phyloP scores from a whole-genome alignment of 1,140 invertebrate species.

The Drosophila ironensis region DNA sequence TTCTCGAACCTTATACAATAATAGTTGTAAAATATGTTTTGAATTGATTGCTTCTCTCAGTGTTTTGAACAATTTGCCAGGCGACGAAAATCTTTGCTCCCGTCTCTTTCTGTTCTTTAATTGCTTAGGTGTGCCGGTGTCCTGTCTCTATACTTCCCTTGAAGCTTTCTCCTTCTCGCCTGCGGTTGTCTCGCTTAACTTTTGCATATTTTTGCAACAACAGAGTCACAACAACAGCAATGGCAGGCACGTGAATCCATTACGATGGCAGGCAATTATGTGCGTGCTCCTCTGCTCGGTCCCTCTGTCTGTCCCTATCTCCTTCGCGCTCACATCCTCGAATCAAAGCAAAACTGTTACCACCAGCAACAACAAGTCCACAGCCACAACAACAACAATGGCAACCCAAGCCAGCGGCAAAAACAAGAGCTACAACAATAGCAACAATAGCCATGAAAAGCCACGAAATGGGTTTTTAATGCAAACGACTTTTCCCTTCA shows the following conservation, averaged over 20 bases:
- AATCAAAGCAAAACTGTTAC: conserved; percentile 56
- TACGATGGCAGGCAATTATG: conserved; percentile 75
- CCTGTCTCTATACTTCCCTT: neutral
- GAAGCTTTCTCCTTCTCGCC: conserved; percentile 2
- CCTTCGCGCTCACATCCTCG: conserved; percentile 23
- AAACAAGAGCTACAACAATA: conserved; percentile 17
- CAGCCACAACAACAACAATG: conserved; percentile 18
- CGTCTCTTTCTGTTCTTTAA: conserved; percentile 12
- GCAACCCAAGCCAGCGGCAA: no score
- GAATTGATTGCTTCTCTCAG: neutral
- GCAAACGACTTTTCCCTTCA: conserved; percentile 61
- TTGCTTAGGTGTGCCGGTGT: conserved; percentile 31
- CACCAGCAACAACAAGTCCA: conserved; percentile 29
- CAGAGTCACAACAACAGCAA: conserved; percentile 4
- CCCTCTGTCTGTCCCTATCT: no score
- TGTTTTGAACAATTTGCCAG: conserved; percentile 23
- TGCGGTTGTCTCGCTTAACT: conserved; percentile 37
- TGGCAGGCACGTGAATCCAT: conserved; percentile 64
- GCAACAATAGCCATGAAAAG: conserved; percentile 37
- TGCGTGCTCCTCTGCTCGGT: conserved; percentile 63
- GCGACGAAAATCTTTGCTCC: conserved; percentile 20
- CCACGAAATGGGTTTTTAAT: conserved; percentile 75
- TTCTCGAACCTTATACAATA: no score
- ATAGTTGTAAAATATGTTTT: no score
- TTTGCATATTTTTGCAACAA: conserved; percentile 46